These are phyloP conservation scores for human DNA, from an alignment of 2,113 vertebrate species.

Conservation along the genomic window GRCh38 chr2:220972001-220972500, in stretches of 20 bases:
- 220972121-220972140: not conserved
- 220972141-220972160: not conserved
- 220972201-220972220: not conserved
- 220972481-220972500: not conserved
- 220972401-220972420: no score
- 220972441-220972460: not conserved
- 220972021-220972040: not conserved
- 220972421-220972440: not conserved
- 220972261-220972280: not conserved
- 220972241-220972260: not conserved
- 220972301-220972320: not conserved
- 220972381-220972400: accelerated
- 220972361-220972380: not conserved
- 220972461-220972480: not conserved
- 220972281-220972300: not conserved
- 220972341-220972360: not conserved
- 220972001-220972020: not conserved
- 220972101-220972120: not conserved
- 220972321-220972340: not conserved
- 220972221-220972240: not conserved
- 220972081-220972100: not conserved
- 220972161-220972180: not conserved
- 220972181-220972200: not conserved
- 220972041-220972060: not conserved
- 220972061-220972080: not conserved